Evolutionary conservation across 2,797 vertebrate genomes (phyloP), one percentile per base, ranked within the genome.

Genomic region (Semaprochilodus insignis): DNA sequence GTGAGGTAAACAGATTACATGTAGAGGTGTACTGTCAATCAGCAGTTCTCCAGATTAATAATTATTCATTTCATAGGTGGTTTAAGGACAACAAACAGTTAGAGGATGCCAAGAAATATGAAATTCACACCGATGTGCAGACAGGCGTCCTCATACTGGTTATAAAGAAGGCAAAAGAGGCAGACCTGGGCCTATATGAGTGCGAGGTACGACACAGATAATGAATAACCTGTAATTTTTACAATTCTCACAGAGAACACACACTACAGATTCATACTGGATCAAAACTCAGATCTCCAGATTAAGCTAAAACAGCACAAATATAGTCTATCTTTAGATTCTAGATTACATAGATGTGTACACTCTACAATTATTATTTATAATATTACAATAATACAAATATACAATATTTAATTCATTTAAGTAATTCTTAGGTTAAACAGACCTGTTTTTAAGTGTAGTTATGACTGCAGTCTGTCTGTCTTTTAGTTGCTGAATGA

Each of bases 181-280:
- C 94, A 16, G 97, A 99, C 83, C 90, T 97, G 73, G 98, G 98
- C 36, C 91, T 93, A 80, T 99, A 99, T 6, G 96, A 99, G 89
- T 99, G 97, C 86, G 97, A 99, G 96, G 98, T 99, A 86, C 2
- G 11, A 8, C 4, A 21, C 6, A 57, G 0, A 57, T 7, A 21
- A 57, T 57, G 21, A 57, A 57, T 19, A 57, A 57, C 21, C 6
- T 57, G 6, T n/a, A 57, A n/a, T 57, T 57, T 57, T 8, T 19
- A 7, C 19, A 57, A 57, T 57, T 57, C 62, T 31, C 55, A 40
- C 36, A 21, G 23, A 59, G 15, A 54, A 21, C 17, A 55, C 16
- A 55, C 16, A 6, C 55, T 59, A 5, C 2, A 59, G 21, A 59
- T 59, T 59, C 55, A n/a, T 59, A n/a, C 19, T n/a, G 55, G 55